phyloP scores from a whole-genome alignment of 2,888 invertebrate species.

The Schrankia costaestrigalis region DNA sequence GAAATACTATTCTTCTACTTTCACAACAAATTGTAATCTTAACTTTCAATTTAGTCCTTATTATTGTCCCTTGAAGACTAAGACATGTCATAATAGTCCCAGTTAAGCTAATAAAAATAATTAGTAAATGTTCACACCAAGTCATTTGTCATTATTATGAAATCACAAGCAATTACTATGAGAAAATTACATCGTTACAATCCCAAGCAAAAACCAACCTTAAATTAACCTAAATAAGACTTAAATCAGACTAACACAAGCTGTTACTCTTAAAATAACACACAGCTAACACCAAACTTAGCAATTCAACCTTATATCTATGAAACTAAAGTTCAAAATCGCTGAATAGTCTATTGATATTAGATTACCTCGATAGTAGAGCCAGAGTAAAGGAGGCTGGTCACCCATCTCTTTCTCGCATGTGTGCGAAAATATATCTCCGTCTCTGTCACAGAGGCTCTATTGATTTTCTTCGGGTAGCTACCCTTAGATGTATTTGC shows the following conservation, averaged over 20 bases:
- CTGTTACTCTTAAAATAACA: conserved; percentile 14
- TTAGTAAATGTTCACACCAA: conserved; percentile 36
- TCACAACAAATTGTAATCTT: too few relatives aligned
- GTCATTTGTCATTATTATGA: conserved; percentile 60
- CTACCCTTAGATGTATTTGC: conserved; percentile 50
- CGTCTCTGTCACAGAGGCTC: conserved; percentile 31
- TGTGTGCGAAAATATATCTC: background rate
- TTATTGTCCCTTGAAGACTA: background rate
- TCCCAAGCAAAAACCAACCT: conserved; percentile 8
- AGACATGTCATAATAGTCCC: conserved; percentile 1
- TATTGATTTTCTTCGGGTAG: conserved; percentile 63
- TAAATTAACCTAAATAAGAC: background rate
- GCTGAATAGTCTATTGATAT: conserved; percentile 6
- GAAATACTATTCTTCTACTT: too few relatives aligned
- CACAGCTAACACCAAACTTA: background rate
- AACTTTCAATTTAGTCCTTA: too few relatives aligned
- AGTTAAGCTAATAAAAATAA: conserved; percentile 48
- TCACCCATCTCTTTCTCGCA: conserved; percentile 31
- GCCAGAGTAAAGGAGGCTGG: conserved; percentile 32
- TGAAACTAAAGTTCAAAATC: conserved; percentile 6
- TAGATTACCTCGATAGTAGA: conserved; percentile 44
- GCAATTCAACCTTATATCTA: background rate
- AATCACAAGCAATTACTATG: conserved; percentile 56
- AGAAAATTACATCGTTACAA: conserved; percentile 27
- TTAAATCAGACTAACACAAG: background rate